Conservation (phyloP, 2,888 invertebrate species). For the Ischnura elegans region DNA sequence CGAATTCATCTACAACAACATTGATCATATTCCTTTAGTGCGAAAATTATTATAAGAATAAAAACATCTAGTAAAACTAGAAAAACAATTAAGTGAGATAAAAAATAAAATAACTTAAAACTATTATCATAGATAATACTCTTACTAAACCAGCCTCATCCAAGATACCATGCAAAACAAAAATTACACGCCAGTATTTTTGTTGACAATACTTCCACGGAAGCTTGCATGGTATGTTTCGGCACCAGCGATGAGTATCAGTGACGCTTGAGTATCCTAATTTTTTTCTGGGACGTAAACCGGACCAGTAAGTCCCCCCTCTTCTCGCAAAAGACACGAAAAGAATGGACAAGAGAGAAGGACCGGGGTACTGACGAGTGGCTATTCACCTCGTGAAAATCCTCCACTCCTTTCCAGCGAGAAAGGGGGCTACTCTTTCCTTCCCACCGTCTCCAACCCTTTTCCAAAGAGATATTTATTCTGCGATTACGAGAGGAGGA, state of each 20-base stretch:
- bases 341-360: neutral
- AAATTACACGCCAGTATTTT: no score
- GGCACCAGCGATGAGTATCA: neutral
- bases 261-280: neutral
- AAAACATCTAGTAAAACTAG: no score
- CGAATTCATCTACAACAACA: no score
- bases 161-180: no score
- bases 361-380: neutral
- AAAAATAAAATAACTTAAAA: no score
- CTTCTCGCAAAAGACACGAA: neutral
- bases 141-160: no score
- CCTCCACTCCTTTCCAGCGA: neutral
- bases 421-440: conserved; percentile 32
- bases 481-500: conserved; percentile 12
- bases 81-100: no score
- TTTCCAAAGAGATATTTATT: conserved; percentile 30
- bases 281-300: neutral
- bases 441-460: conserved; percentile 27
- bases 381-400: neutral
- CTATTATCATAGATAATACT: no score
- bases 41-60: no score
- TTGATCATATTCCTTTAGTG: no score
- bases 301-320: neutral
- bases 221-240: neutral
- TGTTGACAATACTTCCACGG: no score